Percentiles rank a stretch among this genome's conserved stretches.
Evolutionary conservation across 2,797 vertebrate genomes (phyloP).

Genomic region (Cuniculus paca): DNA sequence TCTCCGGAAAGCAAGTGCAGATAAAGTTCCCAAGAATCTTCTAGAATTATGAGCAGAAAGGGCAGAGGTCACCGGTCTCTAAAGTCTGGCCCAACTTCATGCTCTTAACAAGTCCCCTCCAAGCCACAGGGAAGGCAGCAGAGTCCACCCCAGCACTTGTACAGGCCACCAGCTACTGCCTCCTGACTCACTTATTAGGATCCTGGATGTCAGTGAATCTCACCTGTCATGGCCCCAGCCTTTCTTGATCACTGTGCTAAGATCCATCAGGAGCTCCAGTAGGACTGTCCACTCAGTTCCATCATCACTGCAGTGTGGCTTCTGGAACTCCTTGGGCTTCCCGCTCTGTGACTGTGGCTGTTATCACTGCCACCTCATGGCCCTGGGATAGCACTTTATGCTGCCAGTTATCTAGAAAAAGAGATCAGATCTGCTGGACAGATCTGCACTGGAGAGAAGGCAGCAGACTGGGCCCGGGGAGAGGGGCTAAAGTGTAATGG

Average conservation of each 20-base stretch:
- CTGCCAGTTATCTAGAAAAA: background rate
- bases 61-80: background rate
- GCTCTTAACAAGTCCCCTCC: background rate
- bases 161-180: background rate
- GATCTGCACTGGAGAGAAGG: background rate
- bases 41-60: constrained; percentile 19
- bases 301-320: background rate
- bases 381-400: background rate
- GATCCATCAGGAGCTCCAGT: background rate
- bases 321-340: background rate
- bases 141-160: background rate
- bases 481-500: background rate
- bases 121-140: background rate
- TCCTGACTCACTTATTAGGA: background rate
- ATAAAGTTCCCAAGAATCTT: background rate
- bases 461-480: background rate
- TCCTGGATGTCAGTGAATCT: background rate
- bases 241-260: background rate
- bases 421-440: background rate
- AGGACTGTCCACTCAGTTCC: background rate
- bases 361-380: background rate
- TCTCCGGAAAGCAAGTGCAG: background rate
- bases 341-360: background rate
- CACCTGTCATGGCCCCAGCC: background rate
- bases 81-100: background rate